Conservation (phyloP, 2,113 vertebrate species). For the Campylorhamphus procurvoides region DNA sequence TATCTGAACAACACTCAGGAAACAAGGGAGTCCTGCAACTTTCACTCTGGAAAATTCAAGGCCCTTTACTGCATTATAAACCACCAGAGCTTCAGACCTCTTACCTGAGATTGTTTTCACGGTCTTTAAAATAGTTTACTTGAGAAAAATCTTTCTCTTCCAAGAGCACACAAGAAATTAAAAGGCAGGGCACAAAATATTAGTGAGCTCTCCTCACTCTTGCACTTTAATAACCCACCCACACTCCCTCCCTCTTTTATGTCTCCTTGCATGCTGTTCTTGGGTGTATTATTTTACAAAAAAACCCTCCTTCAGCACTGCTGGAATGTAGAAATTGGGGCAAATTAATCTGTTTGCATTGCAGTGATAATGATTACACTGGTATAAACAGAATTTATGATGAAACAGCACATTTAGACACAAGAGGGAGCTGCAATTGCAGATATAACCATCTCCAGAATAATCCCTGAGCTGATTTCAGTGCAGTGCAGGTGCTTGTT, state of each 20-base stretch:
- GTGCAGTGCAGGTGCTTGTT: not conserved
- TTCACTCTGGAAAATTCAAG: not conserved
- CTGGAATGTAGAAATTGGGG: not conserved
- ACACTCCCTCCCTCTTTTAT: not conserved
- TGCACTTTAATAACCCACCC: not conserved
- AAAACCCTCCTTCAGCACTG: not conserved
- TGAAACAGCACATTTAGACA: not conserved
- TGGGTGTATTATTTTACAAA: not conserved
- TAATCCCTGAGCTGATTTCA: not conserved
- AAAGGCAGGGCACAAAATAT: not conserved
- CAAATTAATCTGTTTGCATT: not conserved
- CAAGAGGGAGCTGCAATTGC: conserved; percentile 60
- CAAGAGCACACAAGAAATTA: not conserved
- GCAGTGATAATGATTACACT: not conserved
- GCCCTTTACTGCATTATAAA: not conserved
- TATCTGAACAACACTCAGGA: not conserved
- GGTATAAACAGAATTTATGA: not conserved
- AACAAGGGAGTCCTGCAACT: not conserved
- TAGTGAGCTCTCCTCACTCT: not conserved
- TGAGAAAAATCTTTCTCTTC: not conserved
- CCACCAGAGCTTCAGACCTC: not conserved
- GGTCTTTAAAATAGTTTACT: not conserved
- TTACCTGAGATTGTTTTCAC: not conserved
- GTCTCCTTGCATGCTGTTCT: not conserved
- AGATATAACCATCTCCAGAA: not conserved